phyloP scores from a whole-genome alignment of 2,797 vertebrate genomes.

The Arctocebus calabarensis region DNA sequence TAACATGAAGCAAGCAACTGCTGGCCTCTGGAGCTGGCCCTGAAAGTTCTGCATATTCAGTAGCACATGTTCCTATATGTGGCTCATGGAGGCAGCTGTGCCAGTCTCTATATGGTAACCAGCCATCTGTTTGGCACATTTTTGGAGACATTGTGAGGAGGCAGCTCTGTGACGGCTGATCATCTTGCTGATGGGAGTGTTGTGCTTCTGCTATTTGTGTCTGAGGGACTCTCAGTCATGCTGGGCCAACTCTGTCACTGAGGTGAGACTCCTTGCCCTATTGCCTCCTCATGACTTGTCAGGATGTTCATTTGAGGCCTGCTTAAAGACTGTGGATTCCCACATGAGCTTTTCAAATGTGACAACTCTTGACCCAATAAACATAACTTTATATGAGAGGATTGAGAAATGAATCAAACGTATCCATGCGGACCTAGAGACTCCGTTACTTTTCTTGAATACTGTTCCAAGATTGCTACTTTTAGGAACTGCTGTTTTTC shows the following conservation, averaged over 20 bases:
- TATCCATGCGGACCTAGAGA: not conserved
- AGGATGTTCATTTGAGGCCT: not conserved
- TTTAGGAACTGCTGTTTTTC: not conserved
- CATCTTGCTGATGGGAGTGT: not conserved
- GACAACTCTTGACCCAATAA: not conserved
- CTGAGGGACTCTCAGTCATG: not conserved
- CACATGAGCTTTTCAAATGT: constrained; percentile 22
- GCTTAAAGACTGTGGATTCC: not conserved
- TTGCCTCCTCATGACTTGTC: not conserved
- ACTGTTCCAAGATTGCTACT: not conserved
- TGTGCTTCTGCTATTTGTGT: not conserved
- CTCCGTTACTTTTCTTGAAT: not conserved
- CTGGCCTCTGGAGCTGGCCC: not conserved
- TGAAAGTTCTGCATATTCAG: constrained; percentile 35
- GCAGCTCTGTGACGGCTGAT: not conserved
- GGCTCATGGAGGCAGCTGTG: not conserved
- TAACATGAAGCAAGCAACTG: not conserved
- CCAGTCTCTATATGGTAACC: not conserved
- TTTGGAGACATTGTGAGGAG: constrained; percentile 23
- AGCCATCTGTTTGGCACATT: constrained; percentile 46
- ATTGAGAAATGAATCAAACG: not conserved
- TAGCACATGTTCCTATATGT: not conserved
- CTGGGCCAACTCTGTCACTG: not conserved
- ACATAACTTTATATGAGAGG: not conserved
- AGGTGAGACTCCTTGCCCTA: not conserved